Base-by-base conservation (phyloP, 2,113 vertebrate genomes). In the Rhinichthys klamathensis region DNA sequence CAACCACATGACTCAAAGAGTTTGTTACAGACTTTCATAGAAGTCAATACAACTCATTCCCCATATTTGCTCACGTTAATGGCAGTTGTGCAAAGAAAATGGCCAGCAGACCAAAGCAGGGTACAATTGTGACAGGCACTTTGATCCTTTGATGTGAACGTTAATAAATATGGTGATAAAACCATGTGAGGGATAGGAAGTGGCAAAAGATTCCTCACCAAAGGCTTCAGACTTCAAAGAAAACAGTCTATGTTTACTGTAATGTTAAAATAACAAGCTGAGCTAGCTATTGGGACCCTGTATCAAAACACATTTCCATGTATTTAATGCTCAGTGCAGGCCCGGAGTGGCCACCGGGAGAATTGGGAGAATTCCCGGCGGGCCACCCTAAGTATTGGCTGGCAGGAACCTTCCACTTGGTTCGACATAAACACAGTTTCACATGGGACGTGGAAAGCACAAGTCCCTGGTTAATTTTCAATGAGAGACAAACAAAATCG, bases 181-280 rank as follows among this genome's bases (percentile, higher is more conserved):
- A 74, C 58, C 67, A 63, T 60, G 18, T 79, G 11, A 85, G 13
- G 60, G n/a, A 56, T 30, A 46, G 16, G 63, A 23, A 18, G 15
- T 67, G 30, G 54, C 27, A 38, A 63, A 65, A 84, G 4, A 80
- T 80, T 69, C 54, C 51, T 46, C 81, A 74, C 49, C 32, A 58
- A 27, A 84, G 69, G 35, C 75, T 84, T 84, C 51, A n/a, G 25
- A 69, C 78, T 72, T 82, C 70, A 70, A 58, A 82, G 61, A 38
- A 32, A 6, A 23, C 7, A 56, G 44, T 75, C 32, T 44, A 32
- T 30, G 51, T 81, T 81, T 63, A 75, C 41, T 13, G 13, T 72
- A 56, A 84, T 51, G 16, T 32, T 73, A 54, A 76, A 77, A 49
- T 16, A 41, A 2, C 67, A 46, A 58, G 6, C 8, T 80, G 63